Percentiles rank a stretch among this genome's conserved stretches.
Conservation (phyloP, 2,113 vertebrate species). For the Scartelaos histophorus region DNA sequence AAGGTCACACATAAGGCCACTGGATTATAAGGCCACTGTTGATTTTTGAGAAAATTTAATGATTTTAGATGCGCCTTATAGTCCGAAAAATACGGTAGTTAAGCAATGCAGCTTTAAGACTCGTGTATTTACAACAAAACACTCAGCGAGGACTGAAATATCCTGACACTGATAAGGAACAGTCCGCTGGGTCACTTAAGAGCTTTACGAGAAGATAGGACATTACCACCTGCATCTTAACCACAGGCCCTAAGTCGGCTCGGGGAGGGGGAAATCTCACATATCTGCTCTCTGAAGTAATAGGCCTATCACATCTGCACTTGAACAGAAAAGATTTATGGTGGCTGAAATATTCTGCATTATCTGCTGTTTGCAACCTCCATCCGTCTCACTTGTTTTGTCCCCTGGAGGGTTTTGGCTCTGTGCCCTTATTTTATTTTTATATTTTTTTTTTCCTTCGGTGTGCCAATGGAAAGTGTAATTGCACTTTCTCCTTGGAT, state of each 20-base stretch:
- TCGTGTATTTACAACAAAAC: slow-evolving; percentile 27
- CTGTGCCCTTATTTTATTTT: slow-evolving; percentile 14
- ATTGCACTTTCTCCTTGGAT: slow-evolving; percentile 57
- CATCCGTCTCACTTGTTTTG: slow-evolving; percentile 60
- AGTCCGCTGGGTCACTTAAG: slow-evolving; percentile 18
- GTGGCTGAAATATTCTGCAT: slow-evolving; percentile 65
- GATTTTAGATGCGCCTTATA: too few species aligned
- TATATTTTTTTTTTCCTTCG: slow-evolving; percentile 8
- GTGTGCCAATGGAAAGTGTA: slow-evolving; percentile 29
- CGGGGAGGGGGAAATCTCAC: slow-evolving; percentile 38
- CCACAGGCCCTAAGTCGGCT: slow-evolving; percentile 29
- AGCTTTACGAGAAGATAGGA: background rate
- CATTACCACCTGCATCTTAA: slow-evolving; percentile 23
- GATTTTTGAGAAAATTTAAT: too few species aligned
- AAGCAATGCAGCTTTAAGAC: too few species aligned
- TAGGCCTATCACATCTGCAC: slow-evolving; percentile 50
- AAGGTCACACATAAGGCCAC: too few species aligned
- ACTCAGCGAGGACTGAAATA: slow-evolving; percentile 34
- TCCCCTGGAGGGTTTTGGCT: slow-evolving; percentile 54
- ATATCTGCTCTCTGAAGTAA: slow-evolving; percentile 57
- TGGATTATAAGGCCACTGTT: too few species aligned
- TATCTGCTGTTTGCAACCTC: slow-evolving; percentile 63
- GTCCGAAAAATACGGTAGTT: too few species aligned
- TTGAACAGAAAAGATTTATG: slow-evolving; percentile 64
- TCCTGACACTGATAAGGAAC: slow-evolving; percentile 43